A percentile compares a stretch with the other conserved stretches of the same genome.
phyloP scores from a whole-genome alignment of 2,113 vertebrate species.

The Perccottus glenii region DNA sequence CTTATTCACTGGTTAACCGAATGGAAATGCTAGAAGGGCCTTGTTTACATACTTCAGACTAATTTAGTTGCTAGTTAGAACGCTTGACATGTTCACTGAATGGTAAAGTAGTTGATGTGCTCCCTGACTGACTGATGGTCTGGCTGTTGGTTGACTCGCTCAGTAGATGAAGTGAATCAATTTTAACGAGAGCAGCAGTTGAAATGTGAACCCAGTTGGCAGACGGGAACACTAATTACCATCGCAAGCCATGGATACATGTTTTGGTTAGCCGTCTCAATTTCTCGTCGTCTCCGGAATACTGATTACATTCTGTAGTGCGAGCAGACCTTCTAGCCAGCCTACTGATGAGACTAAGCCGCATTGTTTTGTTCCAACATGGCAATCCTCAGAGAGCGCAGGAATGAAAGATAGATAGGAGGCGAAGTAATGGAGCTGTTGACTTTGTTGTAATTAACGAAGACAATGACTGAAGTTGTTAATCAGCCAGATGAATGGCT shows the following conservation, averaged over 20 bases:
- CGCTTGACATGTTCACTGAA: constrained; percentile 9
- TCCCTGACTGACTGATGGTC: constrained; percentile 26
- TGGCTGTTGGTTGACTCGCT: constrained; percentile 22
- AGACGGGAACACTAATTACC: constrained; percentile 59
- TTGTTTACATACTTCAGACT: constrained; percentile 17
- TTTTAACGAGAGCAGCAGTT: constrained; percentile 32
- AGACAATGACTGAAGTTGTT: constrained; percentile 71
- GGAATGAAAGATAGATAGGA: constrained; percentile 57
- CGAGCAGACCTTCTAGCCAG: constrained; percentile 41
- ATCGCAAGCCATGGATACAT: constrained; percentile 43
- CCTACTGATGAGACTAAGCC: constrained; percentile 53
- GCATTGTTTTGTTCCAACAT: constrained; percentile 48
- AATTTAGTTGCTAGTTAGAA: background rate
- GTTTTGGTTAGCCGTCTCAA: constrained; percentile 54
- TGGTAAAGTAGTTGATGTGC: constrained; percentile 5
- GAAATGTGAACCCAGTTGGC: constrained; percentile 34
- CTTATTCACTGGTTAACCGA: constrained; percentile 17
- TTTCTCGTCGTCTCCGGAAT: constrained; percentile 48
- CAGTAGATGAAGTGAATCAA: constrained; percentile 43
- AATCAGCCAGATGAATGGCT: constrained; percentile 66
- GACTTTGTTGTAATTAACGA: constrained; percentile 73
- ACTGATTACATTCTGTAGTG: constrained; percentile 50
- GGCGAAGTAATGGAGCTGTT: constrained; percentile 63
- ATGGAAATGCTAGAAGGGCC: constrained; percentile 13
- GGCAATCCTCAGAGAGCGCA: constrained; percentile 40